These are phyloP conservation scores for Drosophila prosaltans DNA, from an alignment of 1,140 invertebrate species.

Conservation along the genomic window DNA sequence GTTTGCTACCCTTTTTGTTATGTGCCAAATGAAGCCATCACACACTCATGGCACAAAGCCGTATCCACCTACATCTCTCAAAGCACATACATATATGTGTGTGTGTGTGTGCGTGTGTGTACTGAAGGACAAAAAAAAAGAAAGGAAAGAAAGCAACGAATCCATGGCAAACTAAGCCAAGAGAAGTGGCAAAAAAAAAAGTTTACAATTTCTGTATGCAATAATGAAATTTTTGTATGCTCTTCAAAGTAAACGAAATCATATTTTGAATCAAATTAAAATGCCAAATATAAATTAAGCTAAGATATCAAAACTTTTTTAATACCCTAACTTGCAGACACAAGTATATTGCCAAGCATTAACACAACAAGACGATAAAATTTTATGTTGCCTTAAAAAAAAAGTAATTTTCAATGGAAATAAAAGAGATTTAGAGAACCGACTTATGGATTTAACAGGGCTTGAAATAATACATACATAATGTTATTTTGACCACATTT, in stretches of 20 bases:
- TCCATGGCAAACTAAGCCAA: neutral
- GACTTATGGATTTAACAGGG: no score
- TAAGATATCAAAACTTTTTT: neutral
- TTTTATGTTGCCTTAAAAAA: no score
- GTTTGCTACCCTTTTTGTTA: slow-evolving; percentile 13
- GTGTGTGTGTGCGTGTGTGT: neutral
- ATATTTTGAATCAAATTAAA: neutral
- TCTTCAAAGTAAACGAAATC: neutral
- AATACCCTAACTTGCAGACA: neutral
- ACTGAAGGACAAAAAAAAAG: neutral
- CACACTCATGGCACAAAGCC: slow-evolving; percentile 40
- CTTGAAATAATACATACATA: no score
- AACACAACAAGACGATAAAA: no score
- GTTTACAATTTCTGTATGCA: neutral
- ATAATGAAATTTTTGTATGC: slow-evolving; percentile 7
- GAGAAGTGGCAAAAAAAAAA: slow-evolving; percentile 8
- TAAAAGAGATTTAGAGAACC: no score
- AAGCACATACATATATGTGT: neutral
- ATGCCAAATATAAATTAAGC: neutral
- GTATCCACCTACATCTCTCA: slow-evolving; percentile 3
- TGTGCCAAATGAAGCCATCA: slow-evolving; percentile 64
- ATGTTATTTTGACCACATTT: no score
- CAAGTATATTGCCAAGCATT: no score
- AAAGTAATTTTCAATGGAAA: no score
- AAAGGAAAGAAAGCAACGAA: neutral